These are phyloP conservation scores for Chromoteleia sp. DNA, from an alignment of 2,888 invertebrate species.

Conservation along the genomic window DNA sequence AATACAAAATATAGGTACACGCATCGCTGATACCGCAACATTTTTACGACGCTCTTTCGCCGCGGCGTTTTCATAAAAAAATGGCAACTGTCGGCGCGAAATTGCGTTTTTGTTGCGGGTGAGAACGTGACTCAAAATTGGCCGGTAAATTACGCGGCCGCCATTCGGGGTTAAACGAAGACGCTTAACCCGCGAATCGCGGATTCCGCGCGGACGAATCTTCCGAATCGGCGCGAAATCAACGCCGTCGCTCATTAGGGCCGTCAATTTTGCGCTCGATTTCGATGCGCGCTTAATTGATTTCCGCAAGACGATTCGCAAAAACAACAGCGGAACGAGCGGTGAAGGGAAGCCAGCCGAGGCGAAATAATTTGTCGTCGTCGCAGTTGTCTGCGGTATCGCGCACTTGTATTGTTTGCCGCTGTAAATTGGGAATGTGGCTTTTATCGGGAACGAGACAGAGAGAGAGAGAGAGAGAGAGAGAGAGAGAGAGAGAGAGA, in stretches of 20 bases:
- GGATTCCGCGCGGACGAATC: neutral
- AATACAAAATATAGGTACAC: neutral
- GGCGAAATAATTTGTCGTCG: conserved; percentile 24
- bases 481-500: too few relatives aligned
- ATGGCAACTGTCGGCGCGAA: conserved; percentile 8
- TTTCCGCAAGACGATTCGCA: conserved; percentile 20
- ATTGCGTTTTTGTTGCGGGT: conserved; percentile 19
- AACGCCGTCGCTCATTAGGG: too few relatives aligned
- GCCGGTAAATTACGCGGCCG: conserved; percentile 2
- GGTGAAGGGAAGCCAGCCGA: too few relatives aligned
- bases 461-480: too few relatives aligned
- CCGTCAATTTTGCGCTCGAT: too few relatives aligned
- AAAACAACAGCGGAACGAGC: conserved; percentile 1
- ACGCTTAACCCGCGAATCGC: neutral
- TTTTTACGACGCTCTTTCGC: conserved; percentile 27
- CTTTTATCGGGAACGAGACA: conserved; percentile 62
- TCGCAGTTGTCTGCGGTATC: conserved; percentile 49
- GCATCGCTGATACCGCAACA: conserved; percentile 18
- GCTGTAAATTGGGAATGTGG: conserved; percentile 56
- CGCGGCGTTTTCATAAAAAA: conserved; percentile 28
- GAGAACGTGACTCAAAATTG: conserved; percentile 25
- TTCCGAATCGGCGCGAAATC: too few relatives aligned
- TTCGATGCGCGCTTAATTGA: conserved; percentile 29
- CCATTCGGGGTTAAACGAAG: neutral
- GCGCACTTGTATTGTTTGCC: conserved; percentile 53